Evolutionary conservation across 2,888 invertebrate genomes (phyloP), one percentile per base, ranked within the genome.

Genomic region (Danaus chrysippus): DNA sequence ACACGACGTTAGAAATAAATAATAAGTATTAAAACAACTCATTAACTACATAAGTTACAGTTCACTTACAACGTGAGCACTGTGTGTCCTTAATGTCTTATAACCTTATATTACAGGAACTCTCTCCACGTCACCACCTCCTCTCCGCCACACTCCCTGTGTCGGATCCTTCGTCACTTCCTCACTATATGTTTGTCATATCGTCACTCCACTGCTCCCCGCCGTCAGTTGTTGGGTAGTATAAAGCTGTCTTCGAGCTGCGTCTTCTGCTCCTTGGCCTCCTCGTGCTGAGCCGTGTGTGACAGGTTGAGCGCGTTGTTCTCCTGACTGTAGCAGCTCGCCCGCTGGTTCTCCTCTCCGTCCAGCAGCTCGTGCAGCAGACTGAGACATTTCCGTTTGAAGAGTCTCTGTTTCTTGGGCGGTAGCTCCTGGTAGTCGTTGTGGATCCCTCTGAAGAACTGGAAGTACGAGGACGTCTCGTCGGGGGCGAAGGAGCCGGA

Each of bases 391-490:
- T 82, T 78, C 10, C 88, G 78, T 43, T 85, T 83, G 68, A 88
- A 90, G 49, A 74, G 63, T 17, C 89, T 71, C 70, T 82, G 86
- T 61, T 79, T 81, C 44, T 70, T 75, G 3, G 77, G 64, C 0
- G 81, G 68, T 57, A 90, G 73, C 68, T 84, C 86, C 66, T 73
- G 78, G 73, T 85, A 90, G 68, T 90, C 90, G 63, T 73, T 73
- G 70, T 87, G 73, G 42, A 90, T 81, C 13, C 87, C 86, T 13
- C 87, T 80, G 73, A 90, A 90, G 77, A 90, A 90, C 65, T 89
- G 86, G 70, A 88, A 88, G 73, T 80, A 90, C 1, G 86, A 84
- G 5, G 79, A 73, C 74, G 76, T 83, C 66, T 89, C 90, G 59
- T 88, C 88, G 1, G 83, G 70, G 11, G 77, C 77, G 74, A 86